A percentile compares a stretch with the other conserved stretches of the same genome.
Conservation (phyloP, 2,888 invertebrate species). For the Eristalis tenax region DNA sequence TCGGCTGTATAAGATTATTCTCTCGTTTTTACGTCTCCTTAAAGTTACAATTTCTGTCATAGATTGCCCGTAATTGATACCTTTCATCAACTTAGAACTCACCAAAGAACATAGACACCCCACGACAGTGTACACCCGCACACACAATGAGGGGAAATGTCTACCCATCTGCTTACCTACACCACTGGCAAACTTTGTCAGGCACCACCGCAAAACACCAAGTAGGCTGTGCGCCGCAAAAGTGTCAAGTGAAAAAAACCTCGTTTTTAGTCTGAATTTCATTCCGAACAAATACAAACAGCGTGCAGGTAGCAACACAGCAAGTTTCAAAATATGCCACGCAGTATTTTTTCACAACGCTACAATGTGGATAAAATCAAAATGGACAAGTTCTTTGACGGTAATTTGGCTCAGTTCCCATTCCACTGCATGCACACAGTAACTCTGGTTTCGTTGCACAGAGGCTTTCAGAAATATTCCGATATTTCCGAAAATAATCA, state of each 20-base stretch:
- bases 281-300: neutral
- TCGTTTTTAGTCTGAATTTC: slow-evolving; percentile 15
- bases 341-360: slow-evolving; percentile 76
- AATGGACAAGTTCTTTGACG: slow-evolving; percentile 75
- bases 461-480: slow-evolving; percentile 73
- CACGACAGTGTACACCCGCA: too few relatives aligned
- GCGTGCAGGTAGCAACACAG: slow-evolving; percentile 2
- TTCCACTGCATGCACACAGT: neutral
- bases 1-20: too few relatives aligned
- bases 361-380: slow-evolving; percentile 74
- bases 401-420: slow-evolving; percentile 60
- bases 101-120: too few relatives aligned
- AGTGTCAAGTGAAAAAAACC: neutral
- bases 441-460: slow-evolving; percentile 17
- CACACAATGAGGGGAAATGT: too few relatives aligned
- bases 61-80: too few relatives aligned
- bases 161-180: too few relatives aligned
- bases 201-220: neutral
- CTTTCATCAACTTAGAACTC: too few relatives aligned
- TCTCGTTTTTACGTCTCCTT: too few relatives aligned
- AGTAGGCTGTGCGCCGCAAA: slow-evolving; percentile 14
- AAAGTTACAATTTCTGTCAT: too few relatives aligned
- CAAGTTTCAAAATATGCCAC: slow-evolving; percentile 74
- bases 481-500: slow-evolving; percentile 75
- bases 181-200: too few relatives aligned